Base-by-base conservation (phyloP, 1,140 invertebrate species). In the Zaprionus lachaisei region DNA sequence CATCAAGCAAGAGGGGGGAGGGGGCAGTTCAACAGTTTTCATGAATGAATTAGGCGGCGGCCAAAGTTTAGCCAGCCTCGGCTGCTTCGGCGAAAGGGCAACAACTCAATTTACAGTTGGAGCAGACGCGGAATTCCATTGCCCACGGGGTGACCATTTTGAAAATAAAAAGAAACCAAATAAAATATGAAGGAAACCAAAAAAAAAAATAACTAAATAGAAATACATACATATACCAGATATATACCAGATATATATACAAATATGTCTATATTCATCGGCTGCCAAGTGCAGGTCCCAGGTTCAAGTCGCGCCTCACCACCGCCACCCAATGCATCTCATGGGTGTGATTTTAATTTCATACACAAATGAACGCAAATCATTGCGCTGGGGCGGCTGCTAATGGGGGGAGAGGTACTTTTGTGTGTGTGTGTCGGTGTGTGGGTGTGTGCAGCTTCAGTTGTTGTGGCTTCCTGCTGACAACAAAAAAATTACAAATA, bases 321-420 rank as follows among this genome's bases (percentile, higher is more conserved):
- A 31, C 3, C 24, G 51, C 47, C 55, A 14, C 17, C 14, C 51
- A 69, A 68, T 68, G 75, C 77, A 77, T 91, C 89, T 91, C 90
- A 83, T 83, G 89, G 89, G 89, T 91, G 89, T 91, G 89, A 91
- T 91, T 92, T 91, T 91, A 91, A 91, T 91, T 91, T 91, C 89
- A 92, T 91, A 92, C 89, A 81, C 89, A 91, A 92, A 92, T 92
- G 90, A 92, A 86, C 90, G 81, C 86, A 91, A 79, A 77, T 82
- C 82, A 84, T 82, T 44, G 77, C 60, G 24, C 62, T 64, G 37
- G 15, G 49, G 11, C 31, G 56, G 47, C 1, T 26, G 54, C 12
- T 12, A 20, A n/a, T 14, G 41, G 17, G 55, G 55, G 9, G 1
- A 17, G 17, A 28, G 20, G 6, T 22, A 20, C 31, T 28, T 17